These are phyloP conservation scores for Perodicticus potto DNA, from an alignment of 2,797 vertebrate genomes.

Conservation along the genomic window DNA sequence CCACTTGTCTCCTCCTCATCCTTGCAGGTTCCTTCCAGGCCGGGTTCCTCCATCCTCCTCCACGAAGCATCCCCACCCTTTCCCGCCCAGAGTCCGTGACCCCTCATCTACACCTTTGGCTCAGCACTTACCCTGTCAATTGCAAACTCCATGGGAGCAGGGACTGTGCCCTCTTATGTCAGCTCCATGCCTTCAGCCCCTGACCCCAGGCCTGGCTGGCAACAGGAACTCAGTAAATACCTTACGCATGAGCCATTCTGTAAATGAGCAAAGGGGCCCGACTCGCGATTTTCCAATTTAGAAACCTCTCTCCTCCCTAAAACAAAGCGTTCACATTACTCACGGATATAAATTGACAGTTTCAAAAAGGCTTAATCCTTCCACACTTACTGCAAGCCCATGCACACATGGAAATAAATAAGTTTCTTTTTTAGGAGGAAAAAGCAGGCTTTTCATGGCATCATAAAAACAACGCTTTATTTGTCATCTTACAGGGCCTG, in stretches of 20 bases:
- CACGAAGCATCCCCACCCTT: not conserved
- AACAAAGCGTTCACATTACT: conserved; percentile 67
- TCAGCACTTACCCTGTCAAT: not conserved
- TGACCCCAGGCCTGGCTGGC: not conserved
- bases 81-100: fast-evolving
- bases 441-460: conserved; percentile 61
- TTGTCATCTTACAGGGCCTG: conserved; percentile 69
- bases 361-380: conserved; percentile 74
- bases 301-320: conserved; percentile 50
- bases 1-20: not conserved
- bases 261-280: not conserved
- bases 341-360: conserved; percentile 63
- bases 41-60: not conserved
- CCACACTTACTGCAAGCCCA: conserved; percentile 58
- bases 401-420: conserved; percentile 65
- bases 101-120: not conserved
- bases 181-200: not conserved
- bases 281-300: not conserved
- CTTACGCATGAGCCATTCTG: not conserved
- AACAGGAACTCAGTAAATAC: not conserved
- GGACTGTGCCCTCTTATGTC: not conserved
- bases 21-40: not conserved
- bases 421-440: conserved; percentile 61
- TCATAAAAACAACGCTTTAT: conserved; percentile 71
- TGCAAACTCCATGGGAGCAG: not conserved